phyloP scores from a whole-genome alignment of 2,888 invertebrate genomes.

The Caenorhabditis sulstoni region DNA sequence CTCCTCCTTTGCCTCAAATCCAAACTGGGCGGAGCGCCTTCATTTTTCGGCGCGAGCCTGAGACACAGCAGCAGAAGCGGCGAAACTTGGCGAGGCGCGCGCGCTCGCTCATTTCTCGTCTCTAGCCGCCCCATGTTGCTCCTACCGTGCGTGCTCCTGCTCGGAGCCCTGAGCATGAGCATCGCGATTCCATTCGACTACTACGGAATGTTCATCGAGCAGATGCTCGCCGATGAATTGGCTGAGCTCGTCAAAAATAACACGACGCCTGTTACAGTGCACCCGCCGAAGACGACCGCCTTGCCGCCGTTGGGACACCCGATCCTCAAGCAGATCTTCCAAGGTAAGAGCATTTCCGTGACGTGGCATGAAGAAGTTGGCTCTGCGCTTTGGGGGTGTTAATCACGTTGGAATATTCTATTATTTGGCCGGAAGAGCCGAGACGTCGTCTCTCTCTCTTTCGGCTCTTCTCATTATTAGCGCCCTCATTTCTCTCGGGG shows the following conservation, averaged over 20 bases:
- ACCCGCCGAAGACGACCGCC: slow-evolving; percentile 21
- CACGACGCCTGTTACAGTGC: slow-evolving; percentile 37
- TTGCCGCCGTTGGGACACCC: slow-evolving; percentile 40
- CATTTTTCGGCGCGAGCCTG: slow-evolving; percentile 7
- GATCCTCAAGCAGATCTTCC: slow-evolving; percentile 29
- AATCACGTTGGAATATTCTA: slow-evolving; percentile 40
- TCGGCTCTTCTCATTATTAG: slow-evolving; percentile 37
- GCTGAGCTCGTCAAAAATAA: slow-evolving; percentile 41
- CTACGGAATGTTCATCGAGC: slow-evolving; percentile 66
- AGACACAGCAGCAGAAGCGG: slow-evolving; percentile 28
- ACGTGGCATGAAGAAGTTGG: background rate
- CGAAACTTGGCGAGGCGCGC: slow-evolving; percentile 38
- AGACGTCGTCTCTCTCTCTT: background rate
- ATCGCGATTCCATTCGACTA: slow-evolving; percentile 62
- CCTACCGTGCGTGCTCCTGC: slow-evolving; percentile 30
- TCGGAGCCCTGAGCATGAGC: slow-evolving; percentile 9
- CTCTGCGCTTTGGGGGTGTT: background rate
- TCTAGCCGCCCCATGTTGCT: background rate
- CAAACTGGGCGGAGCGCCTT: slow-evolving; percentile 46
- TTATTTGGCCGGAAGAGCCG: slow-evolving; percentile 23
- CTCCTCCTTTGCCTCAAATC: slow-evolving; percentile 38
- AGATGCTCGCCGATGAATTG: slow-evolving; percentile 61
- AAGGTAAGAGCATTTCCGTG: slow-evolving; percentile 16
- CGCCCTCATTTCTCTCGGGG: slow-evolving; percentile 30
- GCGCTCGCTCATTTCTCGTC: slow-evolving; percentile 2